A percentile compares a stretch with the other conserved stretches of the same genome.
Conservation (phyloP, 2,113 vertebrate genomes). For the Ariopsis seemanni region DNA sequence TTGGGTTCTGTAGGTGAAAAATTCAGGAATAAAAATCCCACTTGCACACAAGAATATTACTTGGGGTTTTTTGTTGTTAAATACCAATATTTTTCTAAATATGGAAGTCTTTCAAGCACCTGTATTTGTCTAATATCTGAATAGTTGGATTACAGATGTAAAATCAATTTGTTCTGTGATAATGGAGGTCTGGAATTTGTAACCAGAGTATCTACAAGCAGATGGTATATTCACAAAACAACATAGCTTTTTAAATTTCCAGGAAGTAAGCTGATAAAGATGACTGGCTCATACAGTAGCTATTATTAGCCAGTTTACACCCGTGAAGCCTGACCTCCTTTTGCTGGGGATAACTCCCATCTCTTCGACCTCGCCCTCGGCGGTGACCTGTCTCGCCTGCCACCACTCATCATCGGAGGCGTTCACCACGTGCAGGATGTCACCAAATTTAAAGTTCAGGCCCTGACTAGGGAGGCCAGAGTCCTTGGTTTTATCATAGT, state of each 20-base stretch:
- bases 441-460: slow-evolving; percentile 92
- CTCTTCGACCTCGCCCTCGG: slow-evolving; percentile 91
- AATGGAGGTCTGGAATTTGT: background rate
- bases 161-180: background rate
- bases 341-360: slow-evolving; percentile 98
- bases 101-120: background rate
- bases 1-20: background rate
- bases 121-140: background rate
- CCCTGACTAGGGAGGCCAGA: slow-evolving; percentile 96
- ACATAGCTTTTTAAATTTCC: background rate
- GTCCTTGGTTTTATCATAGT: slow-evolving; percentile 95
- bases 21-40: background rate
- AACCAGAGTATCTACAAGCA: too few species aligned
- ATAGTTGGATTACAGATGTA: background rate
- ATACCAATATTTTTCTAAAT: background rate
- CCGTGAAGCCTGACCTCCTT: slow-evolving; percentile 77
- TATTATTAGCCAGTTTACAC: background rate
- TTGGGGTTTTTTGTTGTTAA: too few species aligned
- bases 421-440: slow-evolving; percentile 97
- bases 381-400: slow-evolving; percentile 89
- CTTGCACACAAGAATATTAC: background rate
- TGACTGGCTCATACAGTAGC: background rate
- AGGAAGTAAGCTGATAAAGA: background rate
- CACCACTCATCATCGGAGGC: slow-evolving; percentile 98
- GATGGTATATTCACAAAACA: background rate